These are phyloP conservation scores for Bradypodion pumilum DNA, from an alignment of 2,797 vertebrate genomes.

Conservation along the genomic window DNA sequence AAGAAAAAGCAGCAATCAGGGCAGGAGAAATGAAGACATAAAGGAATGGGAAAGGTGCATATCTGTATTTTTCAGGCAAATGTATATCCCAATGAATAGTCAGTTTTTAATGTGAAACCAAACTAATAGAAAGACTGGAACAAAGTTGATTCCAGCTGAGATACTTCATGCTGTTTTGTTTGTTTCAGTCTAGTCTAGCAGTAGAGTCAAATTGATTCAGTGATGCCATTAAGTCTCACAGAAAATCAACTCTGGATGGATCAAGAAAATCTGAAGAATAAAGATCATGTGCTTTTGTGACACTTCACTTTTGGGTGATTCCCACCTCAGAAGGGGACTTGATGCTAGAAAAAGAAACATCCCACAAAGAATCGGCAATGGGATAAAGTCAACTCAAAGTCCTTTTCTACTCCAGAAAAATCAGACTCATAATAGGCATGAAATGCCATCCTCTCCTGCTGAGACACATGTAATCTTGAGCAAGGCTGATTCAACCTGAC, in stretches of 20 bases:
- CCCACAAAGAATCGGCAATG: conserved; percentile 30
- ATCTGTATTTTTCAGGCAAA: neutral
- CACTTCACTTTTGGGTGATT: too few relatives aligned
- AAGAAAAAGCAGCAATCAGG: neutral
- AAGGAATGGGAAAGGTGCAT: neutral
- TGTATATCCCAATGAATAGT: neutral
- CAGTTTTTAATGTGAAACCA: neutral
- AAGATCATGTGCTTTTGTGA: conserved; percentile 37
- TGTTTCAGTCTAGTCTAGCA: neutral
- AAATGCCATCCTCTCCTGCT: neutral
- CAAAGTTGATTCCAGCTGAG: neutral
- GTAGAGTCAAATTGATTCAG: neutral
- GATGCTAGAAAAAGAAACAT: neutral
- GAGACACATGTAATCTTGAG: accelerated
- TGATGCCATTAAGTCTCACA: neutral
- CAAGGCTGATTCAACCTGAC: conserved; percentile 32
- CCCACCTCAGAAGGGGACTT: conserved; percentile 31
- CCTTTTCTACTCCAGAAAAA: conserved; percentile 55
- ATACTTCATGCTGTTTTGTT: neutral
- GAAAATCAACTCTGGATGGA: neutral
- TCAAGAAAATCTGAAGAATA: conserved; percentile 18
- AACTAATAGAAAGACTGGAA: neutral
- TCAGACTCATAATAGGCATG: conserved; percentile 30
- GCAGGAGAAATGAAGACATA: neutral
- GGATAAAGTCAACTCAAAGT: conserved; percentile 51